Evolutionary conservation across 2,888 invertebrate genomes (phyloP), one percentile per base, ranked within the genome.

Genomic region (Linyphia triangularis): DNA sequence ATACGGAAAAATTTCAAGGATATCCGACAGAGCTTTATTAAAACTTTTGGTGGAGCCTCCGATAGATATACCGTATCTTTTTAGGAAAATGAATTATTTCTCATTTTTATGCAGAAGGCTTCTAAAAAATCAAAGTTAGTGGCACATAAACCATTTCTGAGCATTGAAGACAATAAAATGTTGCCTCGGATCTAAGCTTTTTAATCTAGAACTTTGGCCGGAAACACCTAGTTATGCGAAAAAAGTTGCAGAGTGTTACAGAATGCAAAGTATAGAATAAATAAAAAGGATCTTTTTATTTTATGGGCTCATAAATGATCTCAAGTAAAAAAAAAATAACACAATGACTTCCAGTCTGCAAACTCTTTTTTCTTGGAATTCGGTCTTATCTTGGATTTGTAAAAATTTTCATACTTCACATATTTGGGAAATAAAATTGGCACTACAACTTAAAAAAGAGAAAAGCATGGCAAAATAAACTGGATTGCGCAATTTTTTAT

Each of bases 301-400:
- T 67, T 67, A 79, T 51, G 51, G 37, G 28, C 28, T 79, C 78
- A 51, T 79, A 79, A 79, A 67, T 79, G 78, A 67, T 79, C 43
- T 59, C 40, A 51, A 19, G 26, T 13, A 65, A 79, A 28, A 9
- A 59, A 40, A 77, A 59, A 19, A 33, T 30, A 19, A 9, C 10
- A 30, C 61, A 37, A 40, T 40, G 51, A 30, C 16, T 79, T 43
- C 26, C 51, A 30, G 43, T 22, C 57, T 16, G 28, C 26, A 57
- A 22, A 22, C 19, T 59, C 5, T n/a, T 73, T 59, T 73, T 51
- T 51, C 51, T 13, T 13, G n/a, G 51, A 13, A n/a, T 51, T 51
- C n/a, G 13, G 28, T 24, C 65, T 65, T 79, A 79, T 79, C 65
- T 79, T 9, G 51, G 40, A 79, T 79, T 79, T 79, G 78, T 22